Conservation (phyloP, 2,113 vertebrate genomes). For the Callospermophilus lateralis region DNA sequence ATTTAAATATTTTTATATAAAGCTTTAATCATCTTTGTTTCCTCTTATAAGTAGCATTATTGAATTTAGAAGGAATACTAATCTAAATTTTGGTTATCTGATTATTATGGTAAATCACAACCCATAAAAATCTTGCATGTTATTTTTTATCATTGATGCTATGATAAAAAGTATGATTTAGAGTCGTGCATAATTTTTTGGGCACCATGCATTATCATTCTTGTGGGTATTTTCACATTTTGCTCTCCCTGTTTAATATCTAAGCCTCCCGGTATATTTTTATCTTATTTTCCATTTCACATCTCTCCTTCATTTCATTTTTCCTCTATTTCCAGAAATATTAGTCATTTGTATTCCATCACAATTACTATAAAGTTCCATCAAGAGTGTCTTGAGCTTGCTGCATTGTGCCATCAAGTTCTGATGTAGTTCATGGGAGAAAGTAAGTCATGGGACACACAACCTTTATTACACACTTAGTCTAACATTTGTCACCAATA, state of each 20-base stretch:
- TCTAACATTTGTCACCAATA: background rate
- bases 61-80: background rate
- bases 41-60: too few relatives aligned
- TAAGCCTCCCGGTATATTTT: background rate
- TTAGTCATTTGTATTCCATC: background rate
- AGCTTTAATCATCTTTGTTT: background rate
- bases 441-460: background rate
- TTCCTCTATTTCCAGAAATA: background rate
- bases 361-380: background rate
- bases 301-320: background rate
- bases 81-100: background rate
- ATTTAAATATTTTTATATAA: background rate
- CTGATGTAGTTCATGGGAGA: background rate
- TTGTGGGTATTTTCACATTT: background rate
- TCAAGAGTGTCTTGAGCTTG: background rate
- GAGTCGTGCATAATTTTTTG: background rate
- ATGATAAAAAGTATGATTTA: background rate
- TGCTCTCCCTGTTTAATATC: background rate
- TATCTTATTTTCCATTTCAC: background rate
- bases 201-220: background rate
- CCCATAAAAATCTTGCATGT: background rate
- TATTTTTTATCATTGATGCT: background rate
- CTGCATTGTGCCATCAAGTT: background rate
- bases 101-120: background rate
- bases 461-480: background rate